A percentile compares a stretch with the other conserved stretches of the same genome.
Evolutionary conservation across 2,888 invertebrate genomes (phyloP).

Genomic region (Oscheius sp.): DNA sequence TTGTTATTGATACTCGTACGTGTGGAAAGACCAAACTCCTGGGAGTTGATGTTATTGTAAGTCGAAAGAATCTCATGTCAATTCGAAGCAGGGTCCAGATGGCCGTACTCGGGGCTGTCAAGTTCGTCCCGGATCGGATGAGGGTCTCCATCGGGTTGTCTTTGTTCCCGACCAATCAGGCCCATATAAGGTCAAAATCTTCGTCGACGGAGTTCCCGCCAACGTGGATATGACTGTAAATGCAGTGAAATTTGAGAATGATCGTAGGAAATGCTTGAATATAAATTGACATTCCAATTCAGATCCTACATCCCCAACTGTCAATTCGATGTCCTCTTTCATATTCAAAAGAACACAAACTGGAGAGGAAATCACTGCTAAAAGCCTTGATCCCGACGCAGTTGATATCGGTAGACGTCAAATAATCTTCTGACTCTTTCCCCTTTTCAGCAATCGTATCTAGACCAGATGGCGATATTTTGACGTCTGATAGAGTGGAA

Average conservation of each 20-base stretch:
- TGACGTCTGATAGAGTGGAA: slow-evolving; percentile 11
- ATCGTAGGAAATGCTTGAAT: neutral
- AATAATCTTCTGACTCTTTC: neutral
- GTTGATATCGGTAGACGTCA: slow-evolving; percentile 13
- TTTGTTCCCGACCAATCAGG: slow-evolving; percentile 44
- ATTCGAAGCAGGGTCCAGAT: slow-evolving; percentile 50
- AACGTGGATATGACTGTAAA: slow-evolving; percentile 1
- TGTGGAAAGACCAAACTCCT: slow-evolving; percentile 52
- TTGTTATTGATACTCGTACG: slow-evolving; percentile 51
- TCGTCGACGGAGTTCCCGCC: slow-evolving; percentile 41
- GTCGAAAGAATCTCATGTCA: neutral
- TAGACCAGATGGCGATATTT: neutral
- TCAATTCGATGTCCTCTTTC: neutral
- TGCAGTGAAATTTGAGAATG: neutral
- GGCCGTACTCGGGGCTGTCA: slow-evolving; percentile 44
- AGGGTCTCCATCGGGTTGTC: slow-evolving; percentile 42
- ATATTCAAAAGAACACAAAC: neutral
- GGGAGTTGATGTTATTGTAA: slow-evolving; percentile 49
- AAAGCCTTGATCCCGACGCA: neutral
- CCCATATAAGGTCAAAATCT: slow-evolving; percentile 36
- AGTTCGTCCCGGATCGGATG: slow-evolving; percentile 32
- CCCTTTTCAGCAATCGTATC: neutral
- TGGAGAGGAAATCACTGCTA: neutral
- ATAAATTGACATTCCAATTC: neutral
- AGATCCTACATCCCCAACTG: neutral